Evolutionary conservation across 2,113 vertebrate genomes (phyloP), one percentile per base, ranked within the genome.

Genomic region (Terrapene triunguis): DNA sequence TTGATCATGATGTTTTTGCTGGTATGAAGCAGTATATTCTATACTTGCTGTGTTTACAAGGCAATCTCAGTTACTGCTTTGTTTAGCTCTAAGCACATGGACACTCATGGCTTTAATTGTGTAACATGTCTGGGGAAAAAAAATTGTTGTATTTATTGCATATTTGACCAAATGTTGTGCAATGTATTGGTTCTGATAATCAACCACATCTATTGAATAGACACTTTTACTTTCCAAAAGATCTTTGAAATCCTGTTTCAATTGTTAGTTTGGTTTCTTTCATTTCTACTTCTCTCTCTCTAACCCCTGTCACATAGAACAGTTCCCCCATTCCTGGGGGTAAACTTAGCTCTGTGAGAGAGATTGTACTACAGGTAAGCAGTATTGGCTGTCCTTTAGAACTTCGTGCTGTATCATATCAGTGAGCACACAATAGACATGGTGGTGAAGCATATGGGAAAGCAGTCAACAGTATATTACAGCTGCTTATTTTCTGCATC

Each of bases 391-490:
- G 2, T 38, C 48, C 87, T 19, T 83, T 5, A 12, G 44, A 29
- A 13, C 35, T 85, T 72, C 3, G 0, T 80, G 22, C 10, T 82
- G 1, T 29, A 0, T 44, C 4, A 0, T 21, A 5, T 9, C 10
- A 17, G 29, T 22, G 29, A 59, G n/a, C 35, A 4, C 3, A 35
- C 11, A 4, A 78, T 11, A 83, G 24, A 32, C 29, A 2, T 65
- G 48, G 4, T 17, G 10, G 47, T 87, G 69, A 90, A 88, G 9
- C 87, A 59, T 9, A 3, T 6, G 12, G 11, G 3, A 44, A 72
- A 88, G 12, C 4, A 17, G 19, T 74, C 35, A 48, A 2, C 51
- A 32, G 47, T 19, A 29, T 7, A 9, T 44, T 55, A 59, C 0
- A 79, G 38, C 19, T 89, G 53, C 3, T 89, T 85, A 6, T 87